These are phyloP conservation scores for Pocillopora grandis DNA, from an alignment of 92 coral and sea anemone genomes.

Conservation along the genomic window DNA sequence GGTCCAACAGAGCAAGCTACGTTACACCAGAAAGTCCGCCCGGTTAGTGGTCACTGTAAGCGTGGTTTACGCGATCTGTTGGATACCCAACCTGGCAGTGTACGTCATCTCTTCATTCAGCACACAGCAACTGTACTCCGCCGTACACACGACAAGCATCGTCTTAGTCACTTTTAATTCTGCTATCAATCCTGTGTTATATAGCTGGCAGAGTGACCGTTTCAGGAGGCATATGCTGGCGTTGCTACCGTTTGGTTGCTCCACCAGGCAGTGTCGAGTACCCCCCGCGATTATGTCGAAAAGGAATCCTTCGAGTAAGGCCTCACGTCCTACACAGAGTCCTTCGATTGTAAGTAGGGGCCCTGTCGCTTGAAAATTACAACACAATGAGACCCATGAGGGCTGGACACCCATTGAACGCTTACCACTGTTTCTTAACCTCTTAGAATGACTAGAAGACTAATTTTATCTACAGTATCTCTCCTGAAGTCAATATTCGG, in stretches of 20 bases:
- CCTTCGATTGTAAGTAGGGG: conserved; percentile 6
- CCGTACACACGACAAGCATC: conserved; percentile 50
- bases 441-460: too few relatives aligned
- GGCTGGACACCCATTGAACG: too few relatives aligned
- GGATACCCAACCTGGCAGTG: conserved; percentile 56
- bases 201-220: conserved; percentile 61
- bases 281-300: neutral
- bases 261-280: neutral
- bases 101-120: conserved; percentile 40
- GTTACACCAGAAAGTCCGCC: conserved; percentile 39
- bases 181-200: conserved; percentile 71
- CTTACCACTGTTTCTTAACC: too few relatives aligned
- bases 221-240: conserved; percentile 52
- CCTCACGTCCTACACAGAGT: neutral
- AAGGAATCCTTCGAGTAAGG: neutral
- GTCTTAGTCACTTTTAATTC: conserved; percentile 59
- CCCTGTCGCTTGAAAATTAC: neutral
- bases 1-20: conserved; percentile 11
- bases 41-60: conserved; percentile 62
- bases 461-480: too few relatives aligned
- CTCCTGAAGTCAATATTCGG: too few relatives aligned
- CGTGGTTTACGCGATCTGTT: conserved; percentile 44
- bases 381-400: neutral
- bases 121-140: conserved; percentile 36
- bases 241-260: conserved; percentile 2